Evolutionary conservation across 2,888 invertebrate genomes (phyloP).

Genomic region (Agrenia bidenticulata): DNA sequence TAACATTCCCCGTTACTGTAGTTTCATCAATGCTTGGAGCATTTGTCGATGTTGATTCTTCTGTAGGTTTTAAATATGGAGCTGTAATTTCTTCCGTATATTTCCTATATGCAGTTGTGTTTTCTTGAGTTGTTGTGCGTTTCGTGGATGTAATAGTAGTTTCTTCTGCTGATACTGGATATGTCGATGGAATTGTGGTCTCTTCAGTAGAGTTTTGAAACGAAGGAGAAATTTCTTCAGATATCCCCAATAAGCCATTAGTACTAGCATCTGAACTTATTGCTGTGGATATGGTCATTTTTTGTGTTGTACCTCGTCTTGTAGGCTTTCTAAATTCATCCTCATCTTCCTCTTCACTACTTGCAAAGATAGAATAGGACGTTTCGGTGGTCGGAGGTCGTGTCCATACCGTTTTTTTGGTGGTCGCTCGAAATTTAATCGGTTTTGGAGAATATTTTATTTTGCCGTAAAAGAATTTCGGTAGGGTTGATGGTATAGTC

Average conservation of each 20-base stretch:
- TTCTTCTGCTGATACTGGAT: background rate
- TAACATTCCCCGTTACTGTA: background rate
- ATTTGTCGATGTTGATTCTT: background rate
- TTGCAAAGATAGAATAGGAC: conserved; percentile 9
- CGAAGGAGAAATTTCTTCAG: background rate
- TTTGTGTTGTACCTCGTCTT: conserved; percentile 3
- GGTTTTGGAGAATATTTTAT: conserved; percentile 30
- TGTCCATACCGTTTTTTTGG: conserved; percentile 30
- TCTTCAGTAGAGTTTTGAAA: background rate
- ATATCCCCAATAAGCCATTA: too few species aligned
- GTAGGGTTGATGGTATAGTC: conserved; percentile 57
- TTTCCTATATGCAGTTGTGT: background rate
- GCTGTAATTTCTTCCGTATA: background rate
- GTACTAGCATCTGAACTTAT: background rate
- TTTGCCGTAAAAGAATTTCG: conserved; percentile 53
- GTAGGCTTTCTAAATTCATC: conserved; percentile 13
- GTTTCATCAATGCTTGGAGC: background rate
- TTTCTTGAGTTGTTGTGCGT: background rate
- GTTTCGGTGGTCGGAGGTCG: conserved; percentile 26
- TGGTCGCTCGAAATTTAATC: conserved; percentile 25
- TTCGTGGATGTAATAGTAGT: background rate
- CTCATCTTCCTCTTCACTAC: conserved; percentile 23
- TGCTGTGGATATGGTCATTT: background rate
- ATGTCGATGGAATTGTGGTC: conserved; percentile 11
- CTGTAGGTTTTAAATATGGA: background rate